phyloP scores from a whole-genome alignment of 2,888 invertebrate genomes.

The Chorisops tibialis region DNA sequence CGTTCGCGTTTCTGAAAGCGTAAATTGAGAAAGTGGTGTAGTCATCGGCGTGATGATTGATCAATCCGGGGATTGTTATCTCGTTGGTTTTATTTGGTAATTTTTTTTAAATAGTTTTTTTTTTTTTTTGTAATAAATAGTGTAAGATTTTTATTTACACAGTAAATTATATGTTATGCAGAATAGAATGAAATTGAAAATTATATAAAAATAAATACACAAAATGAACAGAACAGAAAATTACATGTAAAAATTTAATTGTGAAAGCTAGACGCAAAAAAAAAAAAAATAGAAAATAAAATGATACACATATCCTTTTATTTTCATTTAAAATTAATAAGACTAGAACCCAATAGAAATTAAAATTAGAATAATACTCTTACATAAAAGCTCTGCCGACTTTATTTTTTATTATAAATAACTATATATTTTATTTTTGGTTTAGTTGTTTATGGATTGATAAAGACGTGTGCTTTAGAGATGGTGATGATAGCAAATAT shows the following conservation, averaged over 20 bases:
- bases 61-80: background rate
- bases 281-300: too few species aligned
- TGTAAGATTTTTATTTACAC: conserved; percentile 20
- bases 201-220: too few species aligned
- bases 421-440: background rate
- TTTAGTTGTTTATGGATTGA: background rate
- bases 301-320: background rate
- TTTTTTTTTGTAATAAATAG: background rate
- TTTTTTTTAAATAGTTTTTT: conserved; percentile 3
- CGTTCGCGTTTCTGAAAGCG: too few species aligned
- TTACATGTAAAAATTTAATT: too few species aligned
- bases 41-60: background rate
- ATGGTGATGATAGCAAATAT: conserved; percentile 12
- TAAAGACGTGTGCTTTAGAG: background rate
- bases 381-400: conserved; percentile 7
- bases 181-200: too few species aligned
- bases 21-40: too few species aligned
- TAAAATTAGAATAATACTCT: conserved; percentile 12
- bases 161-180: conserved; percentile 8
- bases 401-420: background rate
- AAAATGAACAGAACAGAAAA: too few species aligned
- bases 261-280: too few species aligned
- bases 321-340: conserved; percentile 6
- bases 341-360: conserved; percentile 6
- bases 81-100: background rate